Percentiles rank a stretch among this genome's conserved stretches.
phyloP scores from a whole-genome alignment of 2,113 vertebrate species.

The Mastomys coucha region DNA sequence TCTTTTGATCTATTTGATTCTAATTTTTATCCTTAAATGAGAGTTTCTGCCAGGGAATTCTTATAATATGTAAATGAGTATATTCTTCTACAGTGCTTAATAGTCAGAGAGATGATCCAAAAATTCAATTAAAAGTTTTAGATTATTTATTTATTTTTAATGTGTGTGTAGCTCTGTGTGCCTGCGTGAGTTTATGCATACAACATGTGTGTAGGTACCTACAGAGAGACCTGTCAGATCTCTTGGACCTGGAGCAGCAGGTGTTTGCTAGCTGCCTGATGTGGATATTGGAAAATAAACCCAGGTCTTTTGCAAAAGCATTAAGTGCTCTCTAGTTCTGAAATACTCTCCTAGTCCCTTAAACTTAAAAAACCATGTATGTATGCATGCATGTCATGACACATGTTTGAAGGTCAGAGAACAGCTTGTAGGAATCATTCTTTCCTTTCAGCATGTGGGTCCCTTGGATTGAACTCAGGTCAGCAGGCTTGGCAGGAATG shows the following conservation, averaged over 20 bases:
- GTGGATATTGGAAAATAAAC: not conserved
- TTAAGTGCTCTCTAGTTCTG: not conserved
- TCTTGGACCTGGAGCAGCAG: not conserved
- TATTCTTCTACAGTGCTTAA: not conserved
- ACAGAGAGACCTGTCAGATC: not conserved
- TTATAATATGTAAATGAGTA: not conserved
- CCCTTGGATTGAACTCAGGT: not conserved
- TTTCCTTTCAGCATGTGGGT: not conserved
- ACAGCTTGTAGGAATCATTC: not conserved
- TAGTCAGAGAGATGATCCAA: not conserved
- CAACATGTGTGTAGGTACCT: not conserved
- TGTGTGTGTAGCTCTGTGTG: not conserved
- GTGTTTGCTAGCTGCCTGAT: not conserved
- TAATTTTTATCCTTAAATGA: constrained; percentile 9
- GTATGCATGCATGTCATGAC: not conserved
- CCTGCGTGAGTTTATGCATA: not conserved
- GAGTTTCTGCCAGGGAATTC: not conserved
- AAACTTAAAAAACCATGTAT: not conserved
- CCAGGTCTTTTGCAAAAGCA: not conserved
- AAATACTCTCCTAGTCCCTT: not conserved
- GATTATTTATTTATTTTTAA: not conserved
- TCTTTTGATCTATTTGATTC: not conserved
- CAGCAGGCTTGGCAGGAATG: not conserved
- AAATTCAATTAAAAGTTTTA: not conserved
- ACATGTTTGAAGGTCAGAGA: not conserved